These are phyloP conservation scores for Pygmarrhopalites habei DNA, from an alignment of 1,140 invertebrate species.

Conservation along the genomic window DNA sequence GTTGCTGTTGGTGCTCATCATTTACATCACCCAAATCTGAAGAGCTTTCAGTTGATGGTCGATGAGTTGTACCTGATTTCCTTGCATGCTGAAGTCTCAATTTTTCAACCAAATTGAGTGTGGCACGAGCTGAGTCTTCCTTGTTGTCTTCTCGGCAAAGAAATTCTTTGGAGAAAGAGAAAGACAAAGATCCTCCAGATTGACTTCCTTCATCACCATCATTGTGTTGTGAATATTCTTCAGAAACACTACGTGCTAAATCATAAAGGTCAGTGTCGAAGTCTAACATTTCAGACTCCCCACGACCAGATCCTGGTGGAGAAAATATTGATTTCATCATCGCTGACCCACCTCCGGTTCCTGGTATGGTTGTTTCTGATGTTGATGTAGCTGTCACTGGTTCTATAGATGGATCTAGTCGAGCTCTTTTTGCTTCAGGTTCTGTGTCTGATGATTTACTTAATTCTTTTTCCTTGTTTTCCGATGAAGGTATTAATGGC, in stretches of 20 bases:
- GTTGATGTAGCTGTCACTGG: conserved; percentile 53
- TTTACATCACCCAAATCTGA: conserved; percentile 16
- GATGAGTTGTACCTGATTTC: conserved; percentile 47
- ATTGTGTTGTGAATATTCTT: conserved; percentile 13
- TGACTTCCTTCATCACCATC: conserved; percentile 24
- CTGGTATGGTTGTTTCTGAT: conserved; percentile 56
- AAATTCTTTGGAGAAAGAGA: conserved; percentile 56
- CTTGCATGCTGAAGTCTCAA: conserved; percentile 59
- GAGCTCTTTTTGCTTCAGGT: conserved; percentile 34
- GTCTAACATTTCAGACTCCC: conserved; percentile 31
- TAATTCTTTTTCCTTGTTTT: conserved; percentile 34
- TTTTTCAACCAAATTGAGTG: conserved; percentile 68
- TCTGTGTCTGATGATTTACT: conserved; percentile 24
- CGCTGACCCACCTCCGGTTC: conserved; percentile 4
- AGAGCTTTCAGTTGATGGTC: conserved; percentile 22
- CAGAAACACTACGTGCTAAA: conserved; percentile 36
- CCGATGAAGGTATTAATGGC: conserved; percentile 29
- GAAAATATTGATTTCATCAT: conserved; percentile 35
- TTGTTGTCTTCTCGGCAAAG: conserved; percentile 70
- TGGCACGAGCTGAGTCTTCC: conserved; percentile 65
- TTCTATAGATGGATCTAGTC: conserved; percentile 21
- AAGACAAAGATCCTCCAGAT: conserved; percentile 48
- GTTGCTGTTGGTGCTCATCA: neutral
- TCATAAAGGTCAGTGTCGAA: conserved; percentile 40
- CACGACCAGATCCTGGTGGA: conserved; percentile 15